Percentiles rank a stretch among this genome's conserved stretches.
Conservation (phyloP, 2,888 invertebrate species). For the Machimus atricapillus region DNA sequence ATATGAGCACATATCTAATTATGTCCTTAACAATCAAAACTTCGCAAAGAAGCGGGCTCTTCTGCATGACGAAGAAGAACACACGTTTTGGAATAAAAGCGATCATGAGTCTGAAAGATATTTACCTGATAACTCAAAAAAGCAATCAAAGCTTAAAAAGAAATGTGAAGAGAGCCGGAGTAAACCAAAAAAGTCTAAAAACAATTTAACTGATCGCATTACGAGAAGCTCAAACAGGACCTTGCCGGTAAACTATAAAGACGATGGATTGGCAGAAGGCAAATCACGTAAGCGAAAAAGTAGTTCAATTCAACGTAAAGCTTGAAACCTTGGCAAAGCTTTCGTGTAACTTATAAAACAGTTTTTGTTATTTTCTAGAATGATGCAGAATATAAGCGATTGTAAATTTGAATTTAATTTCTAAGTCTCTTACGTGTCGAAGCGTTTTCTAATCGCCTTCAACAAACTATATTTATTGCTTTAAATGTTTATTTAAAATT, state of each 20-base stretch:
- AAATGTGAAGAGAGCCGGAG: constrained; percentile 20
- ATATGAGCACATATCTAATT: constrained; percentile 47
- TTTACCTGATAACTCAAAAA: neutral
- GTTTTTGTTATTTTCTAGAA: constrained; percentile 21
- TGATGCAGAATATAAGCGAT: neutral
- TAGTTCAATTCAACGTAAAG: neutral
- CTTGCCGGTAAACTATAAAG: constrained; percentile 21
- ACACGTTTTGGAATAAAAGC: neutral
- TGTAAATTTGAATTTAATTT: neutral
- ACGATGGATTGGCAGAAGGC: constrained; percentile 8
- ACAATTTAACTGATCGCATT: constrained; percentile 25
- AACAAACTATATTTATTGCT: neutral
- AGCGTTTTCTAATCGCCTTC: neutral
- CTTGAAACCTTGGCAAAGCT: neutral
- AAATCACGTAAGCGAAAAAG: constrained; percentile 36
- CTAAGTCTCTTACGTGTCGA: neutral
- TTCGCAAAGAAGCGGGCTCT: constrained; percentile 48
- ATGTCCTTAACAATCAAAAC: constrained; percentile 48
- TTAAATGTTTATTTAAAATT: neutral
- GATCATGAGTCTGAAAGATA: neutral
- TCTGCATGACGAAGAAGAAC: constrained; percentile 10
- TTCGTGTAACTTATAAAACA: neutral
- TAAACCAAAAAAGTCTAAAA: neutral
- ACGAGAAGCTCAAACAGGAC: constrained; percentile 38
- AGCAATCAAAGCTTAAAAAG: neutral